These are phyloP conservation scores for Eumerus sabulonum DNA, from an alignment of 2,888 invertebrate genomes.

Conservation along the genomic window DNA sequence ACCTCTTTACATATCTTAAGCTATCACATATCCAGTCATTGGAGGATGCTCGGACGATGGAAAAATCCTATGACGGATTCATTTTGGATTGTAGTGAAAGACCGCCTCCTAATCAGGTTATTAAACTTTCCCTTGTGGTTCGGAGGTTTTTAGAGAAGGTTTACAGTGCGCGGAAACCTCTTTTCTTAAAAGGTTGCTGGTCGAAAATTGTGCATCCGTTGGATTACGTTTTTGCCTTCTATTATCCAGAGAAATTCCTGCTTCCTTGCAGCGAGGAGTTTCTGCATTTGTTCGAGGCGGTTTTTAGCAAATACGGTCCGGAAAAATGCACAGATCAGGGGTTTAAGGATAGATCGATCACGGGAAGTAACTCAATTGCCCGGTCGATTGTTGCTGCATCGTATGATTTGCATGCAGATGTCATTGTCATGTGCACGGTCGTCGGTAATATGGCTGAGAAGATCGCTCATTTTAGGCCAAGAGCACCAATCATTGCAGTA, in stretches of 20 bases:
- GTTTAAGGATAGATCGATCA: conserved; percentile 71
- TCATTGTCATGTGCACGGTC: conserved; percentile 73
- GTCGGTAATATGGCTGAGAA: conserved; percentile 74
- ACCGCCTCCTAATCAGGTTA: conserved; percentile 6
- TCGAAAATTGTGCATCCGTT: conserved; percentile 70
- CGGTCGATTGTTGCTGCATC: conserved; percentile 73
- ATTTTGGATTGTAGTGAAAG: conserved; percentile 69
- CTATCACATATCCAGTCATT: conserved; percentile 71
- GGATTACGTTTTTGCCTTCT: conserved; percentile 72
- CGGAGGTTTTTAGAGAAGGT: conserved; percentile 70
- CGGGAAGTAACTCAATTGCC: conserved; percentile 73
- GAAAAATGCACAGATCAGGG: background rate
- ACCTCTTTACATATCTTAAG: conserved; percentile 72
- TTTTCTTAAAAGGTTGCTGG: conserved; percentile 71
- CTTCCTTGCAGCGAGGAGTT: conserved; percentile 53
- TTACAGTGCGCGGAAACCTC: conserved; percentile 72
- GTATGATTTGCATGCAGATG: conserved; percentile 72
- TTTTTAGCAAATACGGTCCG: conserved; percentile 28
- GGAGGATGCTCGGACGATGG: conserved; percentile 71
- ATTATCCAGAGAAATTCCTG: conserved; percentile 75
- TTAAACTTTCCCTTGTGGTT: conserved; percentile 71
- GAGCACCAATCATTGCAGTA: conserved; percentile 73
- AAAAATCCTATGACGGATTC: conserved; percentile 73
- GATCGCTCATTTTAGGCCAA: conserved; percentile 75
- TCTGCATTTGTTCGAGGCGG: conserved; percentile 69